These are phyloP conservation scores for Protosalanx chinensis DNA, from an alignment of 2,797 vertebrate species.

Conservation along the genomic window DNA sequence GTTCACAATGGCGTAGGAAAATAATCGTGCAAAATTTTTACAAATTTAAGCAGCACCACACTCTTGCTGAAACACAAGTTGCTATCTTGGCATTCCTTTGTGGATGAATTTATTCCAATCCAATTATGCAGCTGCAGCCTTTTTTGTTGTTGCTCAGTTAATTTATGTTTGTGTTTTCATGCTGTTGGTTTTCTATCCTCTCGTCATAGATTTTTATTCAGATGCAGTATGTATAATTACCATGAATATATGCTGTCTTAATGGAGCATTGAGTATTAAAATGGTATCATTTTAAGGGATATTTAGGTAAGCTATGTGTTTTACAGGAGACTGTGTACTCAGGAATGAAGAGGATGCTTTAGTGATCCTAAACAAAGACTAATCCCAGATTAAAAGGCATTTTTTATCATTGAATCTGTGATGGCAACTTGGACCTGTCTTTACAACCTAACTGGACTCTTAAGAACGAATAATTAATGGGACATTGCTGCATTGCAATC, in stretches of 20 bases:
- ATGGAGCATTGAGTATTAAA: slow-evolving; percentile 56
- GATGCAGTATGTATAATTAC: slow-evolving; percentile 44
- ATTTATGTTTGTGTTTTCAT: slow-evolving; percentile 52
- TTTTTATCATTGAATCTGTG: background rate
- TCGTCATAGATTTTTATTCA: slow-evolving; percentile 22
- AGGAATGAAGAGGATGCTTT: slow-evolving; percentile 47
- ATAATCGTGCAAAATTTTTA: background rate
- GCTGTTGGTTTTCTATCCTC: slow-evolving; percentile 38
- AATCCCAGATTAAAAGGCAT: background rate
- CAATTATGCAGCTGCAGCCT: slow-evolving; percentile 49
- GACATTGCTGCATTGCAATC: too few species aligned
- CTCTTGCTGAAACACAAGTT: background rate
- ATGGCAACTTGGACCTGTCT: background rate
- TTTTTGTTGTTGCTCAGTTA: slow-evolving; percentile 31
- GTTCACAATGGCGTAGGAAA: background rate
- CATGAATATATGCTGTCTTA: slow-evolving; percentile 53
- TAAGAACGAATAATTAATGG: too few species aligned
- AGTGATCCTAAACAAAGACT: slow-evolving; percentile 41
- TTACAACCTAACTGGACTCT: too few species aligned
- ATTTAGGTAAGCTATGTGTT: slow-evolving; percentile 50
- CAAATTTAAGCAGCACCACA: background rate
- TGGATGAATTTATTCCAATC: slow-evolving; percentile 49
- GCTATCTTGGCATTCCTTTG: slow-evolving; percentile 28
- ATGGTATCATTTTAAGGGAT: slow-evolving; percentile 45
- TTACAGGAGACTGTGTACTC: slow-evolving; percentile 34